Conservation (phyloP, 1,140 invertebrate genomes). For the Drosophila ogumai region DNA sequence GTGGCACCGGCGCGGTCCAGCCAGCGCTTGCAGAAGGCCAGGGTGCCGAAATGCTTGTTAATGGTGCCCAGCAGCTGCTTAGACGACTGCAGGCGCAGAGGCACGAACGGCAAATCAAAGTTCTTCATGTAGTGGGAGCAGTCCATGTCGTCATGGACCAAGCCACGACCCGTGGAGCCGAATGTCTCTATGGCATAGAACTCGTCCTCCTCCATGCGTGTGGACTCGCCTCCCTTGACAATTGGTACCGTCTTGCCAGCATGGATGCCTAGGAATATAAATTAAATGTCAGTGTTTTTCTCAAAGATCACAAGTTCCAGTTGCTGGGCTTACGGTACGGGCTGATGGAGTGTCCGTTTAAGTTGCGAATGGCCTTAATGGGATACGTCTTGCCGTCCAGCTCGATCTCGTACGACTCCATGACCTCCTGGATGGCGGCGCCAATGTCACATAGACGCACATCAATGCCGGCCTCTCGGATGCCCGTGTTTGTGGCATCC, state of each 20-base stretch:
- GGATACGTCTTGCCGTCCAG: conserved; percentile 98
- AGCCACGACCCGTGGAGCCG: conserved; percentile 98
- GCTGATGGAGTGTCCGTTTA: conserved; percentile 99
- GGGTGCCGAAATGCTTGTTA: conserved; percentile 98
- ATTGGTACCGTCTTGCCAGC: conserved; percentile 99
- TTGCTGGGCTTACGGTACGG: conserved; percentile 91
- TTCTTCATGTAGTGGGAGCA: conserved; percentile 99
- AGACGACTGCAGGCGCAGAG: conserved; percentile 95
- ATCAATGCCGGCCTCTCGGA: conserved; percentile 97
- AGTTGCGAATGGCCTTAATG: conserved; percentile 98
- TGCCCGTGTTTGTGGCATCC: conserved; percentile 99
- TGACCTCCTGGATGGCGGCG: conserved; percentile 98
- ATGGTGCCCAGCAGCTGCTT: conserved; percentile 97
- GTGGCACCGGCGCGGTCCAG: conserved; percentile 97
- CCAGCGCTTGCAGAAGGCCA: conserved; percentile 99
- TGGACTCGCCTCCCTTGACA: conserved; percentile 99
- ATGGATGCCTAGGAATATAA: conserved; percentile 92
- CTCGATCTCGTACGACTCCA: conserved; percentile 99
- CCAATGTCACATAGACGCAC: conserved; percentile 99
- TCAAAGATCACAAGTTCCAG: neutral
- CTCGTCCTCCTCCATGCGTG: conserved; percentile 99
- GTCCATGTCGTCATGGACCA: conserved; percentile 99
- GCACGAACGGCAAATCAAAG: conserved; percentile 97
- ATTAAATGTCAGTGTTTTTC: neutral
- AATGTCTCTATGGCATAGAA: conserved; percentile 99